These are phyloP conservation scores for Gouania willdenowi DNA, from an alignment of 2,797 vertebrate genomes.

Conservation along the genomic window DNA sequence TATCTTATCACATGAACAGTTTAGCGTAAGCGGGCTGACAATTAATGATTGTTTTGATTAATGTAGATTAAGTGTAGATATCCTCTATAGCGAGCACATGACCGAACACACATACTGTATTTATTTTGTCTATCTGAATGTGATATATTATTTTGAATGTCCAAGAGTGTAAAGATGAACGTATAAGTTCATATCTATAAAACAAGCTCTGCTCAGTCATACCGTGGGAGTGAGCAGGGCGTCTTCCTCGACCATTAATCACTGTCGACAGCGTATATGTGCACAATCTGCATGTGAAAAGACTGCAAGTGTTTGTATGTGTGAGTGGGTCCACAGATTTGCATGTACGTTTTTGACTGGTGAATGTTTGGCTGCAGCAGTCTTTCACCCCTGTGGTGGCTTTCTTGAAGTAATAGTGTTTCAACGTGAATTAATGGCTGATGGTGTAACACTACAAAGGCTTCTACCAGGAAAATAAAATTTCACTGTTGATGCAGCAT, in stretches of 20 bases:
- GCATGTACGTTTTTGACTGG: constrained; percentile 27
- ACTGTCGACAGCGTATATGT: constrained; percentile 66
- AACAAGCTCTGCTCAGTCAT: constrained; percentile 47
- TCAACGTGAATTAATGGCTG: too few relatives aligned
- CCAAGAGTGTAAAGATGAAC: neutral
- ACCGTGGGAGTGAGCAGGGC: constrained; percentile 71
- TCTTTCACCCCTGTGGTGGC: constrained; percentile 18
- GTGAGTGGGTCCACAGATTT: constrained; percentile 19
- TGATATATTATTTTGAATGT: constrained; percentile 7
- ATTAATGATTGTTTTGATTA: too few relatives aligned
- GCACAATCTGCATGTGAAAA: constrained; percentile 74
- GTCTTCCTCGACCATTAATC: constrained; percentile 70
- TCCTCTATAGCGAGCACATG: constrained; percentile 38
- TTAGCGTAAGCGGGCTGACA: too few relatives aligned
- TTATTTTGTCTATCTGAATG: constrained; percentile 15
- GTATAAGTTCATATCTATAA: constrained; percentile 39
- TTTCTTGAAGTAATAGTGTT: constrained; percentile 40
- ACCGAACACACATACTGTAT: constrained; percentile 50
- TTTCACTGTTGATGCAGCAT: too few relatives aligned
- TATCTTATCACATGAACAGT: too few relatives aligned
- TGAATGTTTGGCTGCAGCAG: constrained; percentile 4
- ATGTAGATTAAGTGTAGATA: too few relatives aligned
- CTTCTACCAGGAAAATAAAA: too few relatives aligned
- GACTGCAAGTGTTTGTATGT: constrained; percentile 26
- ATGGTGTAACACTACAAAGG: too few relatives aligned